A percentile compares a stretch with the other conserved stretches of the same genome.
phyloP scores from a whole-genome alignment of 2,113 vertebrate genomes.

The Pundamilia nyererei region DNA sequence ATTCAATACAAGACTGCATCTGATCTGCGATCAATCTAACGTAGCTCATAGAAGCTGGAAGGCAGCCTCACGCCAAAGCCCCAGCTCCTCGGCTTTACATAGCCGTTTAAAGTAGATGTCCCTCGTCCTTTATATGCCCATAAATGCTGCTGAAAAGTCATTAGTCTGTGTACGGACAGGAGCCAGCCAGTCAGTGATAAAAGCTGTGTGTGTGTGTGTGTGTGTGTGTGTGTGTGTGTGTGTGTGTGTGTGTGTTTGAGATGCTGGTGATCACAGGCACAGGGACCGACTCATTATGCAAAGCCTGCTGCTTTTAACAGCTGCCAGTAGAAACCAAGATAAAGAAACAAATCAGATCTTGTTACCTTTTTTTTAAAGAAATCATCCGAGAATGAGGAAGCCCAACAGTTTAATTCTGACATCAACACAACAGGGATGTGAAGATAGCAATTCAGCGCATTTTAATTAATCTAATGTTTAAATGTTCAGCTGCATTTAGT shows the following conservation, averaged over 20 bases:
- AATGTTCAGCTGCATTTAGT: background rate
- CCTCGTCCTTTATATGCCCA: background rate
- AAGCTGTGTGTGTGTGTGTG: background rate
- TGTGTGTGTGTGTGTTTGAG: background rate
- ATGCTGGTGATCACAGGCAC: slow-evolving; percentile 1
- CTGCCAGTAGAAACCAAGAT: background rate
- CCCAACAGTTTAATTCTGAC: background rate
- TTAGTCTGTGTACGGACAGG: background rate
- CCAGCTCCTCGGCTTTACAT: background rate
- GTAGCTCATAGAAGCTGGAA: background rate
- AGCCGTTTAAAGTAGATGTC: background rate
- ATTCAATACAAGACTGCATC: slow-evolving; percentile 26
- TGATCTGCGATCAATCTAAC: slow-evolving; percentile 32
- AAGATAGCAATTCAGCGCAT: background rate
- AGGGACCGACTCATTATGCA: background rate
- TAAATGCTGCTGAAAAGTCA: slow-evolving; percentile 13
- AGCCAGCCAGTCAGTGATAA: slow-evolving; percentile 3
- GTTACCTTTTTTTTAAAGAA: background rate
- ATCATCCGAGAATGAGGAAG: background rate
- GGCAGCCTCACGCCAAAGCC: background rate
- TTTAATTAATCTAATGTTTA: background rate
- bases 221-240: background rate
- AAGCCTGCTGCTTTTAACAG: background rate
- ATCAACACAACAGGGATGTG: background rate
- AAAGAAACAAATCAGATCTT: background rate